Percentiles rank a stretch among this genome's conserved stretches.
Conservation (phyloP, 2,113 vertebrate species). For the Scalopus aquaticus region DNA sequence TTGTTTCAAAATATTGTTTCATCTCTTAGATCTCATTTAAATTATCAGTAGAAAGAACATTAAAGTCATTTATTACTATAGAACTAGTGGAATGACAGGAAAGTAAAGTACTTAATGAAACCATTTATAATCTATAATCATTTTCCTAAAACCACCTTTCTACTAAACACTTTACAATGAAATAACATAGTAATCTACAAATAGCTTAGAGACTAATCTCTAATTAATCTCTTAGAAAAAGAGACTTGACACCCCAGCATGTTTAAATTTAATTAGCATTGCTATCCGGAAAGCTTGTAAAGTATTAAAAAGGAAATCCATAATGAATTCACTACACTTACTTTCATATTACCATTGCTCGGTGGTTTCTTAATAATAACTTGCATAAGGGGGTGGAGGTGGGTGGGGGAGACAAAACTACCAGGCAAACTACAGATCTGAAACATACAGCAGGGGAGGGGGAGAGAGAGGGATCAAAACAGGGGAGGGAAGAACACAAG, state of each 20-base stretch:
- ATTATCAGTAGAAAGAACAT: slow-evolving; percentile 63
- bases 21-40: slow-evolving; percentile 49
- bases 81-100: slow-evolving; percentile 48
- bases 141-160: slow-evolving; percentile 62
- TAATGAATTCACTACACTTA: slow-evolving; percentile 23
- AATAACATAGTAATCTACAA: slow-evolving; percentile 38
- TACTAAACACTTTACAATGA: background rate
- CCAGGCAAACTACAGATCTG: too few relatives aligned
- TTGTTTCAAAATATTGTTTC: slow-evolving; percentile 61
- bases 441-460: too few relatives aligned
- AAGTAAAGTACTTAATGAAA: slow-evolving; percentile 73
- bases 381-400: background rate
- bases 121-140: slow-evolving; percentile 61
- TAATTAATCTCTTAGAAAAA: slow-evolving; percentile 70
- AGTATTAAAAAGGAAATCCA: slow-evolving; percentile 38
- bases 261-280: slow-evolving; percentile 63
- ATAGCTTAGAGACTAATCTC: slow-evolving; percentile 48
- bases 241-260: slow-evolving; percentile 9
- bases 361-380: slow-evolving; percentile 38
- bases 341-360: slow-evolving; percentile 4
- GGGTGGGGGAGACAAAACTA: background rate
- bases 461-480: too few relatives aligned
- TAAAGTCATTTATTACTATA: slow-evolving; percentile 60
- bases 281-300: slow-evolving; percentile 46
- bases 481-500: too few relatives aligned